phyloP scores from a whole-genome alignment of 2,113 vertebrate genomes.

The Bufo bufo region DNA sequence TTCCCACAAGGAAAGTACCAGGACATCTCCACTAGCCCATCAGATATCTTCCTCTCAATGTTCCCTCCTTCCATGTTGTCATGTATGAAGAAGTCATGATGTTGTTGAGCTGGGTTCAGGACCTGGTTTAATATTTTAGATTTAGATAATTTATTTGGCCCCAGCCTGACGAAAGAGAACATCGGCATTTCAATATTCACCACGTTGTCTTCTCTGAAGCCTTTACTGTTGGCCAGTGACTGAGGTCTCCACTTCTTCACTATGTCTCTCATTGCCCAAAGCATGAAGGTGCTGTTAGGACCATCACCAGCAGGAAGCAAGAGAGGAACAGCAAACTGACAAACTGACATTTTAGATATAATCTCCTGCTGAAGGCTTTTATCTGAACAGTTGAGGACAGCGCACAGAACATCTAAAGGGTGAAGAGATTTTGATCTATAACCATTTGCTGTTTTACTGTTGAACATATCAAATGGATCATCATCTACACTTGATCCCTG shows the following conservation, averaged over 20 bases:
- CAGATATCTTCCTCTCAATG: constrained; percentile 70
- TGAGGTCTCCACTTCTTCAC: constrained; percentile 60
- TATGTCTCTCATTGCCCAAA: constrained; percentile 65
- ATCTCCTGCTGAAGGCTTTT: constrained; percentile 73
- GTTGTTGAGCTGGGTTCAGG: constrained; percentile 69
- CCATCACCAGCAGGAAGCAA: constrained; percentile 73
- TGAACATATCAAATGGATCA: not conserved
- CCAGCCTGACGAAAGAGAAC: constrained; percentile 77
- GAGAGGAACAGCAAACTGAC: constrained; percentile 80
- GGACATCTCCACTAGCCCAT: constrained; percentile 77
- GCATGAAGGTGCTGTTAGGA: constrained; percentile 67
- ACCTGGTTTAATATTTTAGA: constrained; percentile 75
- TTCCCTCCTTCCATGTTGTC: constrained; percentile 65
- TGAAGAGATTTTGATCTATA: not conserved
- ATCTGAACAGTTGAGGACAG: constrained; percentile 65
- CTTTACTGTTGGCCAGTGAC: constrained; percentile 17
- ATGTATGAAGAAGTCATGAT: constrained; percentile 73
- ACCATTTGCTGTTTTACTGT: not conserved
- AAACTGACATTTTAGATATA: constrained; percentile 63
- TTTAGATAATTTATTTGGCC: constrained; percentile 74
- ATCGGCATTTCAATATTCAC: constrained; percentile 68
- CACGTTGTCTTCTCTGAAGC: constrained; percentile 63
- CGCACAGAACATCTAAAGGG: not conserved
- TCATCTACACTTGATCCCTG: not conserved
- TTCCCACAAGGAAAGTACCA: constrained; percentile 73